Evolutionary conservation across 2,888 invertebrate species (phyloP).

Genomic region (Tachina lurida): DNA sequence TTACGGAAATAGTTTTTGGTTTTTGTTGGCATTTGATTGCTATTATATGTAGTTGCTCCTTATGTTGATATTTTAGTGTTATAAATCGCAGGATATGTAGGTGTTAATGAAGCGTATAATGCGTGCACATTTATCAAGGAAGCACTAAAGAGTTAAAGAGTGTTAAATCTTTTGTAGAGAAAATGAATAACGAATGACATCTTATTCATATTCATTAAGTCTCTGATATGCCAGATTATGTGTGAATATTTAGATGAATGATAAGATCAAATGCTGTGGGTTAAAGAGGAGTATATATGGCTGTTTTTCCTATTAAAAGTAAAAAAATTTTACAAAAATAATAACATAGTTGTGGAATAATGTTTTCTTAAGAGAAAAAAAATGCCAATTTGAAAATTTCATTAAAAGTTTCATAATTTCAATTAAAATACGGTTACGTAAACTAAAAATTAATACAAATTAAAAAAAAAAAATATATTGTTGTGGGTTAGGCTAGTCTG

Average conservation of each 20-base stretch:
- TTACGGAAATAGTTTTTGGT: conserved; percentile 68
- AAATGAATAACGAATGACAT: conserved; percentile 8
- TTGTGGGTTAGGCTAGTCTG: too few relatives aligned
- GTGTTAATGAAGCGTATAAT: conserved; percentile 70
- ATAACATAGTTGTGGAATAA: too few relatives aligned
- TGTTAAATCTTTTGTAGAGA: conserved; percentile 2
- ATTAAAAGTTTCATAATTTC: too few relatives aligned
- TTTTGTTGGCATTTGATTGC: conserved; percentile 60
- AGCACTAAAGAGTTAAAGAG: conserved; percentile 57
- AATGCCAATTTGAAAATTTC: too few relatives aligned
- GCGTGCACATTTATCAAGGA: conserved; percentile 64
- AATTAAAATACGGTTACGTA: too few relatives aligned
- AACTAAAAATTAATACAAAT: too few relatives aligned
- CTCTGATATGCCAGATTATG: conserved; percentile 35
- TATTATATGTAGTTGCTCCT: conserved; percentile 25
- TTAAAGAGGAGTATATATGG: not conserved
- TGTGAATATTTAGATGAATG: conserved; percentile 25
- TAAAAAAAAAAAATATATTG: too few relatives aligned
- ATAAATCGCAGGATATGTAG: conserved; percentile 63
- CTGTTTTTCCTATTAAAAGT: not conserved
- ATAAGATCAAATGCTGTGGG: not conserved
- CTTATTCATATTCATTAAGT: conserved; percentile 59
- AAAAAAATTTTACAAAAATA: not conserved
- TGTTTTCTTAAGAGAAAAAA: too few relatives aligned
- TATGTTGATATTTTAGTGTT: conserved; percentile 37